Percentiles rank a stretch among this genome's conserved stretches.
phyloP scores from a whole-genome alignment of 1,140 invertebrate species.

The Chironomus striatipennis region DNA sequence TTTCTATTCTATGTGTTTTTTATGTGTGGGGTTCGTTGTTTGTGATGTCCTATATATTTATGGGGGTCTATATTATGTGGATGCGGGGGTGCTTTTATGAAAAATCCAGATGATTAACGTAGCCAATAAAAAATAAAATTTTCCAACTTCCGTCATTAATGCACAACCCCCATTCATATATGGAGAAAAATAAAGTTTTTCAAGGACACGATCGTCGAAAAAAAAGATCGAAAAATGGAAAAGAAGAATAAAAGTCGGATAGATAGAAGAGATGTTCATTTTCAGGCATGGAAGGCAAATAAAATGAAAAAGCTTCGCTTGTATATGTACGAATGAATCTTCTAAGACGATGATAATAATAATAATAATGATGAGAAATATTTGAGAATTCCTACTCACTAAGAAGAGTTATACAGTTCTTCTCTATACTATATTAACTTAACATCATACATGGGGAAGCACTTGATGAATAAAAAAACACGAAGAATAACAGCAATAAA shows the following conservation, averaged over 20 bases:
- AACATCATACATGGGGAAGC: neutral
- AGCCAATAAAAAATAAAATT: too few species aligned
- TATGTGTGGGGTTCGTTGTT: neutral
- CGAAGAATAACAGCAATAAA: neutral
- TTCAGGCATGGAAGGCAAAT: too few species aligned
- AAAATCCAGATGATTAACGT: too few species aligned
- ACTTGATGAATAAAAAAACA: conserved; percentile 10
- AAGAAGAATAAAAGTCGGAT: too few species aligned
- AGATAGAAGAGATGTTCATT: too few species aligned
- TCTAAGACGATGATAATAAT: neutral
- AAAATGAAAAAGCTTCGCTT: neutral
- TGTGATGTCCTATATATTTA: too few species aligned
- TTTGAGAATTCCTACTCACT: neutral
- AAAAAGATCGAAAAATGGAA: neutral
- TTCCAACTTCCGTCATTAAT: neutral
- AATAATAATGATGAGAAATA: neutral
- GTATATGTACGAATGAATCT: neutral
- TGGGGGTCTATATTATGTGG: too few species aligned
- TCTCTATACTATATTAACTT: too few species aligned
- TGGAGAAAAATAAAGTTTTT: neutral
- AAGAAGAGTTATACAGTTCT: too few species aligned
- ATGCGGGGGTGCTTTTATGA: too few species aligned
- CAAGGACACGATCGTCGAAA: conserved; percentile 12
- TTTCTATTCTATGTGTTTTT: neutral
- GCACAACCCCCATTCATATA: neutral